phyloP scores from a whole-genome alignment of 2,113 vertebrate genomes.

The Phyllopteryx taeniolatus region DNA sequence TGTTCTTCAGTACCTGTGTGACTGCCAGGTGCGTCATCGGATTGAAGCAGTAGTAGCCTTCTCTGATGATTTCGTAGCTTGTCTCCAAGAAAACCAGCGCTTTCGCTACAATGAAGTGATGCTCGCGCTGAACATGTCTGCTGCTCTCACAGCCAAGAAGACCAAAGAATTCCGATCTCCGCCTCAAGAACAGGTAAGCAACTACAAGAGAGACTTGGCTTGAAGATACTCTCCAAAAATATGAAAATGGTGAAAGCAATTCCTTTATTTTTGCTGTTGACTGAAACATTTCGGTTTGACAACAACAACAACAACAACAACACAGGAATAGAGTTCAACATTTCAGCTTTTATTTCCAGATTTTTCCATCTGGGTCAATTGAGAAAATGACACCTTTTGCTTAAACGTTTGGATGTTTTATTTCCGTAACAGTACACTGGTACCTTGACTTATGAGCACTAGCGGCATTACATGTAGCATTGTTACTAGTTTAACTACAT shows the following conservation, averaged over 20 bases:
- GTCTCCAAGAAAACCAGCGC: constrained; percentile 92
- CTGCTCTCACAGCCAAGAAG: constrained; percentile 91
- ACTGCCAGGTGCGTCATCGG: constrained; percentile 91
- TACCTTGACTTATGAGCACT: too few species aligned
- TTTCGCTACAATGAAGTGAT: constrained; percentile 97
- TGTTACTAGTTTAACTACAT: too few species aligned
- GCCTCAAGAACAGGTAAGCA: constrained; percentile 89
- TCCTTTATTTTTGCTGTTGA: background rate
- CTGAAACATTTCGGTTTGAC: background rate
- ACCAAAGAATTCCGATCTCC: constrained; percentile 95
- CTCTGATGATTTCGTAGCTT: constrained; percentile 92
- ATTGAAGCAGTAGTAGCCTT: constrained; percentile 96
- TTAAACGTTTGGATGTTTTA: too few species aligned
- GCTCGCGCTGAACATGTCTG: constrained; percentile 97
- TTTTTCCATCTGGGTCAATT: too few species aligned
- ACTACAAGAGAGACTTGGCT: background rate
- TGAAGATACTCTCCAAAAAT: background rate
- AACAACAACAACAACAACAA: background rate
- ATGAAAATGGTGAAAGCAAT: background rate
- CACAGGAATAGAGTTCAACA: background rate
- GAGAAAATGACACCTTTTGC: too few species aligned
- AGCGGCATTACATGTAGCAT: too few species aligned
- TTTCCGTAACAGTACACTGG: too few species aligned
- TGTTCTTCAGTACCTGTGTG: constrained; percentile 92
- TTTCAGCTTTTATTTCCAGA: background rate